A percentile compares a stretch with the other conserved stretches of the same genome.
Evolutionary conservation across 2,113 vertebrate species (phyloP).

Genomic region (Sylvilagus bachmani): DNA sequence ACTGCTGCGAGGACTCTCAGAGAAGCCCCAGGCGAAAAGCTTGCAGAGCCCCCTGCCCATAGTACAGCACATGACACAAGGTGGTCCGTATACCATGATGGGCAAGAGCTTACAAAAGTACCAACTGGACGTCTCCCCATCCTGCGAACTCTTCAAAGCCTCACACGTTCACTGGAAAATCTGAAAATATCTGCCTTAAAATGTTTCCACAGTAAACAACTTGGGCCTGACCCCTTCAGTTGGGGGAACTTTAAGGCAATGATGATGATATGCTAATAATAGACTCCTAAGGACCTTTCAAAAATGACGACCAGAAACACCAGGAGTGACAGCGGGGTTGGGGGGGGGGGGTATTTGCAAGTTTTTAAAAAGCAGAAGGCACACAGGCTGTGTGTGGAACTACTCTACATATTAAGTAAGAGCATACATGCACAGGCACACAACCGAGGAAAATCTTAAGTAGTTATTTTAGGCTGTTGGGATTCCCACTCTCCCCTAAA

Average conservation of each 20-base stretch:
- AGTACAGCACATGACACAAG: fast-evolving
- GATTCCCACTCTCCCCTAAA: not conserved
- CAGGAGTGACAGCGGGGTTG: not conserved
- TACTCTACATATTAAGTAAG: conserved; percentile 2
- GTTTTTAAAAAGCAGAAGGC: not conserved
- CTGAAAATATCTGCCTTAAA: not conserved
- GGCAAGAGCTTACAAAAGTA: fast-evolving
- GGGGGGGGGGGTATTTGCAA: not conserved
- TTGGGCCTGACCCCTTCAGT: not conserved
- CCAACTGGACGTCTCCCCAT: no score
- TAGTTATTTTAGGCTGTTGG: not conserved
- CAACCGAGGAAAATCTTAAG: not conserved
- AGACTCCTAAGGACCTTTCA: not conserved
- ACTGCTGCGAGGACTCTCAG: not conserved
- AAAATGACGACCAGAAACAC: not conserved
- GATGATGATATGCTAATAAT: not conserved
- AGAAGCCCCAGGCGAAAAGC: not conserved
- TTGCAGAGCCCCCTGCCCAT: no score
- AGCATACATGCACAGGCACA: not conserved
- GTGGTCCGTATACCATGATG: no score
- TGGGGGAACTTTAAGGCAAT: not conserved
- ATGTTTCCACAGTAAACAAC: not conserved
- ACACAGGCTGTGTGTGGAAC: not conserved
- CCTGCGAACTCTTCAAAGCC: not conserved
- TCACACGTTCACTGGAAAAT: not conserved